Conservation (phyloP, 2,113 vertebrate species). For the Micromys minutus region DNA sequence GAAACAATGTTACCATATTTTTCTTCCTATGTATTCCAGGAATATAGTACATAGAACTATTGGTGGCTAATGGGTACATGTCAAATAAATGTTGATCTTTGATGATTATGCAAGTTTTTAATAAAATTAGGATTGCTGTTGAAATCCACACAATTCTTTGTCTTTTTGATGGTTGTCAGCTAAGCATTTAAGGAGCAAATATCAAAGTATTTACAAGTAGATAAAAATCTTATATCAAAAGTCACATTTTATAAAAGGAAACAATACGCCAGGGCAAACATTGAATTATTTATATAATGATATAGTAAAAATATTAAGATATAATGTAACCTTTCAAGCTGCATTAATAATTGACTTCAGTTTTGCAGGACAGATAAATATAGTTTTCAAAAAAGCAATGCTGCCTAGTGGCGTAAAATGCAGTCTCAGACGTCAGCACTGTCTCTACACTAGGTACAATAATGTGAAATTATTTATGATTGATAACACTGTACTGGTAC, state of each 20-base stretch:
- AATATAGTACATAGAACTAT: background rate
- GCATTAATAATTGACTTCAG: slow-evolving; percentile 32
- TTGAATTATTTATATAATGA: slow-evolving; percentile 30
- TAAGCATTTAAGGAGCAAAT: background rate
- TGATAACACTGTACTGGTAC: background rate
- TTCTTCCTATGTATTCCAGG: background rate
- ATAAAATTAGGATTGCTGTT: slow-evolving; percentile 37
- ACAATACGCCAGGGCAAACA: background rate
- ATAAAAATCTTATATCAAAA: slow-evolving; percentile 41
- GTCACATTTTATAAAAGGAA: background rate
- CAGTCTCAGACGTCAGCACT: background rate
- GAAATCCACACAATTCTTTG: background rate
- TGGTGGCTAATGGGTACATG: background rate
- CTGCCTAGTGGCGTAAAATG: background rate
- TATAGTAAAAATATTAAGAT: background rate
- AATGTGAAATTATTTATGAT: background rate
- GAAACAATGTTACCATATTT: background rate
- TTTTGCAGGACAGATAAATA: slow-evolving; percentile 24
- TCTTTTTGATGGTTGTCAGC: background rate
- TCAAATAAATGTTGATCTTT: background rate
- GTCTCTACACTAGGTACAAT: background rate
- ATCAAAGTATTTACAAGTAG: background rate
- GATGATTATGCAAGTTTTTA: background rate
- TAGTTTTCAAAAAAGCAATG: background rate
- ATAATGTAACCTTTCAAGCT: background rate